Base-by-base conservation (phyloP, 2,113 vertebrate genomes). In the Regulus satrapa region DNA sequence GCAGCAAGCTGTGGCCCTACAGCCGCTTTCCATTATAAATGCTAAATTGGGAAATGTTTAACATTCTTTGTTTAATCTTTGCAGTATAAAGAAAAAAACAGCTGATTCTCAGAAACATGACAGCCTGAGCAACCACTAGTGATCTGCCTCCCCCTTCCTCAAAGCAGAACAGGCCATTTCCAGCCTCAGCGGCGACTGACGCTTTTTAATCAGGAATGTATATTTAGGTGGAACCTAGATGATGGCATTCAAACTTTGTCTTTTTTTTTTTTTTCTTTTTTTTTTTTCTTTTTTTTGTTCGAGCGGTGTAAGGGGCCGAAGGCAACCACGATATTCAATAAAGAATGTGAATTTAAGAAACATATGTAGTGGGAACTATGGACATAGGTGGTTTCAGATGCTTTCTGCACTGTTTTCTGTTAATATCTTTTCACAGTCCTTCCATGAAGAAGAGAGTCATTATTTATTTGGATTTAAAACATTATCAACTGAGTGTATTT, bases 51-150 rank as follows among this genome's bases (percentile, higher is more conserved):
- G 96, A 96, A 92, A 79, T 93, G 87, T 66, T 83, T 94, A 87
- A 82, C 88, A 83, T 94, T 97, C 77, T 95, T 92, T 92, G 89
- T 83, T 93, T 82, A 85, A 68, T 91, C 89, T 92, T 88, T 72
- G 83, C 79, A 96, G 93, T 11, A 86, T 74, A 97, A 95, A 96
- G 95, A 38, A 80, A 92, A 92, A 90, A 91, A 48, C 72, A 94
- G 92, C 94, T 95, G 95, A 96, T 96, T 94, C 95, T 85, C 88
- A 95, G 93, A 73, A 95, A 89, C 89, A 88, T 25, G 73, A 93
- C 87, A 86, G 91, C 66, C 91, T 4, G 58, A 95, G 84, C 66
- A 78, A 76, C 64, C 82, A 45, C 85, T 58, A 80, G 36, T 78
- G 92, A 80, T 94, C 82, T 83, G 78, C 72, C 88, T 80, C 82